Conservation (phyloP, 1,140 invertebrate species). For the Phenacoccus solenopsis region DNA sequence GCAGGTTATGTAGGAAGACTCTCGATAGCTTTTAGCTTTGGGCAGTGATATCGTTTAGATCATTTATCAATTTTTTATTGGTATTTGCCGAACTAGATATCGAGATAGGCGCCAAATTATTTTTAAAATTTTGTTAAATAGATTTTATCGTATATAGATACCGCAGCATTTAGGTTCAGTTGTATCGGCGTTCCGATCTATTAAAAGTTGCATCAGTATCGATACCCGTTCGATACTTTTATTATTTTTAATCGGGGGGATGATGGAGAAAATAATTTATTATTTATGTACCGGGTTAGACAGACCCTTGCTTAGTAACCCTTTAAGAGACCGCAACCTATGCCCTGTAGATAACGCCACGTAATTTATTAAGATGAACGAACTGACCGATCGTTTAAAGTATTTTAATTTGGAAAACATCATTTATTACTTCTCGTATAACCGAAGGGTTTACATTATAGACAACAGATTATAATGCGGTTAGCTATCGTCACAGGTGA, state of each 20-base stretch:
- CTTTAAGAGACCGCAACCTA: not conserved
- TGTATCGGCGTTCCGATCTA: not conserved
- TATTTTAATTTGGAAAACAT: conserved; percentile 17
- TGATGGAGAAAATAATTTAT: conserved; percentile 7
- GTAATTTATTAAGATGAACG: conserved; percentile 17
- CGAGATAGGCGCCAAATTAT: too few species aligned
- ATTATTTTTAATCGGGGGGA: conserved; percentile 6
- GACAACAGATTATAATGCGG: not conserved
- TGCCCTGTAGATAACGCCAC: conserved; percentile 11
- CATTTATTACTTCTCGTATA: conserved; percentile 8
- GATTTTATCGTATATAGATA: not conserved
- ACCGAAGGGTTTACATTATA: conserved; percentile 8
- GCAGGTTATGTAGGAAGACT: too few species aligned
- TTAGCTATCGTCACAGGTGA: not conserved
- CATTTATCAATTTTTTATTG: too few species aligned
- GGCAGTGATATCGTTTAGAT: not conserved
- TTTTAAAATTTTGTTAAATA: not conserved
- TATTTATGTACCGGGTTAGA: conserved; percentile 4
- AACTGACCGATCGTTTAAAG: conserved; percentile 15
- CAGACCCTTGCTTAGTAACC: not conserved
- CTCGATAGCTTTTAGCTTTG: not conserved
- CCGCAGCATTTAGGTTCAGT: too few species aligned
- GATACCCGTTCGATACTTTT: not conserved
- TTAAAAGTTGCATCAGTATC: not conserved
- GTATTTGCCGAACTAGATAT: too few species aligned